These are phyloP conservation scores for Drosophila planitibia DNA, from an alignment of 2,888 invertebrate genomes.

Conservation along the genomic window DNA sequence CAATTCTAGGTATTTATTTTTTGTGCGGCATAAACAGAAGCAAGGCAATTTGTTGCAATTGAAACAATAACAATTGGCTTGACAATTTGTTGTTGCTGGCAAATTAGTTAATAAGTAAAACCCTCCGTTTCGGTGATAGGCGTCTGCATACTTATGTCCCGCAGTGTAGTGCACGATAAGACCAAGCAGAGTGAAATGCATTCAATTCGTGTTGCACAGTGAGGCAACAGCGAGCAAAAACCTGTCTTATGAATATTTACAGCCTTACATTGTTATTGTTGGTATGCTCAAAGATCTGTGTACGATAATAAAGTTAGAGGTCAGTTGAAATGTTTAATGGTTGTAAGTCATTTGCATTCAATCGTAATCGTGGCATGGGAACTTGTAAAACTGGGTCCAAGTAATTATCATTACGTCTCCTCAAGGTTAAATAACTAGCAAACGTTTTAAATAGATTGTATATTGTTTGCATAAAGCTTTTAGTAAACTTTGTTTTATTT, in stretches of 20 bases:
- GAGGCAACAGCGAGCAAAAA: constrained; percentile 27
- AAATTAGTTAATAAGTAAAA: constrained; percentile 75
- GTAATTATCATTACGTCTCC: constrained; percentile 9
- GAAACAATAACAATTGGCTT: constrained; percentile 77
- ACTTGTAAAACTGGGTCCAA: constrained; percentile 31
- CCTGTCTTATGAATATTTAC: constrained; percentile 17
- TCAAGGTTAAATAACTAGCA: constrained; percentile 27
- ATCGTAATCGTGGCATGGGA: constrained; percentile 53
- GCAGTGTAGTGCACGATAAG: constrained; percentile 30
- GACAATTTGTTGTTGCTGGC: constrained; percentile 73
- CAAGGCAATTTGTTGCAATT: constrained; percentile 77
- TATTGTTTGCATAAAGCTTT: background rate
- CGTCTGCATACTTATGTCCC: constrained; percentile 26
- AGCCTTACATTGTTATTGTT: constrained; percentile 10
- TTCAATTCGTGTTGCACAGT: constrained; percentile 29
- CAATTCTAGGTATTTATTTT: constrained; percentile 22
- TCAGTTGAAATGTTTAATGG: constrained; percentile 30
- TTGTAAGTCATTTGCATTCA: constrained; percentile 49
- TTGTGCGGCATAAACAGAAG: constrained; percentile 26
- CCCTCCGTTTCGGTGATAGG: constrained; percentile 17
- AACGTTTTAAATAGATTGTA: background rate
- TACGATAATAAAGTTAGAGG: constrained; percentile 41
- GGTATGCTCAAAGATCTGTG: constrained; percentile 27
- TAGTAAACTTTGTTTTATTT: background rate
- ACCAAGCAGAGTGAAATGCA: constrained; percentile 47